Evolutionary conservation across 35 echinoderm and acorn worm species (phyloP).

Genomic region (Acanthaster planci): DNA sequence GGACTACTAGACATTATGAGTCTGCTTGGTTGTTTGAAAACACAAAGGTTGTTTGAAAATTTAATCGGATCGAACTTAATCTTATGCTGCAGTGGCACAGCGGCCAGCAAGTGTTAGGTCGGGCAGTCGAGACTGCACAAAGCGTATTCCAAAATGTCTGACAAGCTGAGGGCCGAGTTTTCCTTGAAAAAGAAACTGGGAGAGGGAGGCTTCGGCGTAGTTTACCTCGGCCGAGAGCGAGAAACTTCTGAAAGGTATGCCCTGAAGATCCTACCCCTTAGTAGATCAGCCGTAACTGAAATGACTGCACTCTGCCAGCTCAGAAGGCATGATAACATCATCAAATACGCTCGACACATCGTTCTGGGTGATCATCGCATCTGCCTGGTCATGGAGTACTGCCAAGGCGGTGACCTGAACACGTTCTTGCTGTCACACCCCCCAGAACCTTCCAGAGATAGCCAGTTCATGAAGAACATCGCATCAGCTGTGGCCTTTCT

Average conservation of each 20-base stretch:
- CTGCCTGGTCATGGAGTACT: slow-evolving; percentile 8
- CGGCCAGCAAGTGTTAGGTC: too few relatives aligned
- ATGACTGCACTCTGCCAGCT: not conserved
- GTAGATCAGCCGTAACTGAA: not conserved
- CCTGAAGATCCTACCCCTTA: not conserved
- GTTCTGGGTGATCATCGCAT: not conserved
- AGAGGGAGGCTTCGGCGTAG: not conserved
- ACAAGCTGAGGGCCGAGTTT: too few relatives aligned
- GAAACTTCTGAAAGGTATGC: not conserved
- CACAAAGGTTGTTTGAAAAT: too few relatives aligned
- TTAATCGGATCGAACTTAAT: too few relatives aligned
- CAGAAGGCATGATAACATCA: not conserved
- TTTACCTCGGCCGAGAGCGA: not conserved
- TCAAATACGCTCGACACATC: not conserved
- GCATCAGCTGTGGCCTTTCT: slow-evolving; percentile 11
- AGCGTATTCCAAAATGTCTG: too few relatives aligned
- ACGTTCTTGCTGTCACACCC: not conserved
- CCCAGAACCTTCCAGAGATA: not conserved
- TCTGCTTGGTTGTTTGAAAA: too few relatives aligned
- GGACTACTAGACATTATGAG: too few relatives aligned
- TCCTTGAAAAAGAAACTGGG: not conserved
- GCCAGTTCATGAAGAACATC: slow-evolving; percentile 32
- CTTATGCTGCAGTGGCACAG: too few relatives aligned
- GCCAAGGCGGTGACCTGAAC: not conserved
- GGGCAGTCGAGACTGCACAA: too few relatives aligned